Evolutionary conservation across 2,113 vertebrate species (phyloP).

Genomic region (Nematolebias whitei): DNA sequence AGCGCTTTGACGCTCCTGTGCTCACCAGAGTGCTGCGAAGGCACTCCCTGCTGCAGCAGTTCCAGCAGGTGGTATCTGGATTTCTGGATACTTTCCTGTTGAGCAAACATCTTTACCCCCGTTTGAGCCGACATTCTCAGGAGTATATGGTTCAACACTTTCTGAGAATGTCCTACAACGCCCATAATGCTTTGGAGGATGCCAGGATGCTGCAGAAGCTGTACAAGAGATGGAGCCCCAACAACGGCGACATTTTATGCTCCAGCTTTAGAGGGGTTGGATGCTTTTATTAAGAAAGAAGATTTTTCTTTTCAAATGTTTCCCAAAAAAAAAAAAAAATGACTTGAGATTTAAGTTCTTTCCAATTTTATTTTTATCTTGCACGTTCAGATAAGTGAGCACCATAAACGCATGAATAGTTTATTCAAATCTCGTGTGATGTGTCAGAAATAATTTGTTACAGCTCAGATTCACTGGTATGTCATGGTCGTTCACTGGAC

Average conservation of each 20-base stretch:
- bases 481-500: no score
- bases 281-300: no score
- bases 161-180: conserved; percentile 50
- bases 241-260: rapidly evolving
- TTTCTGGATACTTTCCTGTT: conserved; percentile 74
- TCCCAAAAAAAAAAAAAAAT: no score
- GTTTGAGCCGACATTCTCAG: conserved; percentile 38
- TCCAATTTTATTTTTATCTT: no score
- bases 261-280: conserved; percentile 5
- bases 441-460: no score
- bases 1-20: conserved; percentile 65
- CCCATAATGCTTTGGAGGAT: conserved; percentile 72
- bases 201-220: conserved; percentile 63
- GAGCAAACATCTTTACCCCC: conserved; percentile 19
- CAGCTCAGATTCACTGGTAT: no score
- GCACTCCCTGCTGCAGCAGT: conserved; percentile 38
- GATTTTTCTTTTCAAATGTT: no score
- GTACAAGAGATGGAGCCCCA: conserved; percentile 24
- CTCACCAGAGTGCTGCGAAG: conserved; percentile 52
- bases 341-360: no score
- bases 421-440: no score
- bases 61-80: conserved; percentile 30
- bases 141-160: conserved; percentile 47
- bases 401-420: no score
- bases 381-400: no score